Evolutionary conservation across 1,140 invertebrate genomes (phyloP).

Genomic region (Sogatella furcifera): DNA sequence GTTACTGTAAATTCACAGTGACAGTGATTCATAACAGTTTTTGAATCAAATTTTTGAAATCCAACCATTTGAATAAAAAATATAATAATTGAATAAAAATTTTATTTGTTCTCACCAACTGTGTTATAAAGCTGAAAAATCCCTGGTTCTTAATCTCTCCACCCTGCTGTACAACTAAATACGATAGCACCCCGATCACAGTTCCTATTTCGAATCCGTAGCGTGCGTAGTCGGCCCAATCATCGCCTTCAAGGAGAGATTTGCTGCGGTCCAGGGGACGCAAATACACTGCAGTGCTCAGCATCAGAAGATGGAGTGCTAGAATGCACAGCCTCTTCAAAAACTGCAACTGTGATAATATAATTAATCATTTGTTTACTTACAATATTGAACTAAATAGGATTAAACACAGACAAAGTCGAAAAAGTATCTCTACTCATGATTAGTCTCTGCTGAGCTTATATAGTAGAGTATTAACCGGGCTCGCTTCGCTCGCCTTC

Average conservation of each 20-base stretch:
- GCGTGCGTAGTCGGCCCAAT: constrained; percentile 41
- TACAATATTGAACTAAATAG: background rate
- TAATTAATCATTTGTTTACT: background rate
- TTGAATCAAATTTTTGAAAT: no score
- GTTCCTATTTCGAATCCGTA: constrained; percentile 75
- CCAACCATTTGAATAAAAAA: no score
- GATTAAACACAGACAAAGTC: no score
- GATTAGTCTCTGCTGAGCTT: no score
- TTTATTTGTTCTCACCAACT: constrained; percentile 55
- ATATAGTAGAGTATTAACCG: no score
- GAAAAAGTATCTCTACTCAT: no score
- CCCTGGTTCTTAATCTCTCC: constrained; percentile 92
- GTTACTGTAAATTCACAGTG: no score
- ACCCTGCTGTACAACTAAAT: constrained; percentile 83
- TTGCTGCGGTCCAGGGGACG: constrained; percentile 49
- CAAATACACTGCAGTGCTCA: constrained; percentile 84
- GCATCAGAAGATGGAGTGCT: constrained; percentile 71
- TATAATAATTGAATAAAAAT: no score
- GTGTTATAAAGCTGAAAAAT: constrained; percentile 76
- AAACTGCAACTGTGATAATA: constrained; percentile 66
- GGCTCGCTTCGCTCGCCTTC: no score
- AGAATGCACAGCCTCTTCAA: constrained; percentile 79
- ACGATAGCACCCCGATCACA: constrained; percentile 71
- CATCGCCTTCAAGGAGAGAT: constrained; percentile 42
- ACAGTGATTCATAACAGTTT: no score